Conservation (phyloP, 2,113 vertebrate genomes). For the Aldabrachelys gigantea region DNA sequence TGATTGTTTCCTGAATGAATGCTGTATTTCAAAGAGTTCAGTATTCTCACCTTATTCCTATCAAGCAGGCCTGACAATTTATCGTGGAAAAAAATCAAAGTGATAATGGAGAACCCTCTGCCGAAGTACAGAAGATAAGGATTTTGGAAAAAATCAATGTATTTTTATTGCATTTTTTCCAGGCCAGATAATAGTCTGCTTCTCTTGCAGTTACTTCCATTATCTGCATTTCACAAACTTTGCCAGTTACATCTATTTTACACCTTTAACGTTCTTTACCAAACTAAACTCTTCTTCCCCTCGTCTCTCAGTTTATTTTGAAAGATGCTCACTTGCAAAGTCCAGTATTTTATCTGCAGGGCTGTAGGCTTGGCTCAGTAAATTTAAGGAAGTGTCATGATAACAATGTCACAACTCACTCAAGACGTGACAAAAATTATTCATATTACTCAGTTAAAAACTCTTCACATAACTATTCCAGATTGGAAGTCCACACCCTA, state of each 20-base stretch:
- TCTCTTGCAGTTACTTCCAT: neutral
- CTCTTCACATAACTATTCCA: neutral
- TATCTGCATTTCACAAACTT: rapidly evolving
- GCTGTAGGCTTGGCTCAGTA: conserved; percentile 1
- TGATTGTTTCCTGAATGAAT: neutral
- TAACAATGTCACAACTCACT: neutral
- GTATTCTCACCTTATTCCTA: neutral
- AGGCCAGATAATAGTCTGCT: neutral
- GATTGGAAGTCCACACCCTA: neutral
- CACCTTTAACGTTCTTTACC: too few species aligned
- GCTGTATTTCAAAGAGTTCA: neutral
- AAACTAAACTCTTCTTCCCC: too few species aligned
- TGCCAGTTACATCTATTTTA: neutral
- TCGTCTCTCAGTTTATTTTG: neutral
- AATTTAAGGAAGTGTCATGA: conserved; percentile 15
- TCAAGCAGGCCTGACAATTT: neutral
- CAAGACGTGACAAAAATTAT: neutral
- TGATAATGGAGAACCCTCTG: neutral
- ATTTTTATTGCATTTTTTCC: neutral
- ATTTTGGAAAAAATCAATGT: neutral
- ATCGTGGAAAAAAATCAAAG: rapidly evolving
- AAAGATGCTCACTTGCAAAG: neutral
- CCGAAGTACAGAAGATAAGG: rapidly evolving
- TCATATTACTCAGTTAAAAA: neutral
- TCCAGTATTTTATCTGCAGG: neutral